Evolutionary conservation across 2,113 vertebrate genomes (phyloP).

Genomic region (Toxostoma redivivum): DNA sequence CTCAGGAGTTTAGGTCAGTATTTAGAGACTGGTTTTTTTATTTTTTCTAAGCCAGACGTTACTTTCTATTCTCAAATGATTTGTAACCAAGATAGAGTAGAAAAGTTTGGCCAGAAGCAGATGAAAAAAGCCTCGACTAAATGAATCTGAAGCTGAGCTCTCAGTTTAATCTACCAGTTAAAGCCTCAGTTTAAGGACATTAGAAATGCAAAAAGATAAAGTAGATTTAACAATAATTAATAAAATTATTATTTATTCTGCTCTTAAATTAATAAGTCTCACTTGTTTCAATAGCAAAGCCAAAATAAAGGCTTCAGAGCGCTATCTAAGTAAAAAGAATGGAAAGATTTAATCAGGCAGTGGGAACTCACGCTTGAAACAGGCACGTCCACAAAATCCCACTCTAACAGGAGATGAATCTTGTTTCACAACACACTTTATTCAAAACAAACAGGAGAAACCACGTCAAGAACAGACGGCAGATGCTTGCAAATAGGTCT

Average conservation of each 20-base stretch:
- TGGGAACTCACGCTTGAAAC: not conserved
- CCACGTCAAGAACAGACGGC: not conserved
- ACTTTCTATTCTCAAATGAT: not conserved
- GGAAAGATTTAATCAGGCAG: slow-evolving; percentile 35
- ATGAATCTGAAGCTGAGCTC: not conserved
- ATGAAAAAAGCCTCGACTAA: not conserved
- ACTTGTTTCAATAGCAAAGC: not conserved
- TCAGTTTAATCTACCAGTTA: not conserved
- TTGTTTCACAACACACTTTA: not conserved
- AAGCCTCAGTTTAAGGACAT: not conserved
- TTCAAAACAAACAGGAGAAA: slow-evolving; percentile 18
- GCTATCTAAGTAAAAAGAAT: not conserved
- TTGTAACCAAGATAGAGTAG: not conserved
- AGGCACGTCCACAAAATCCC: not conserved
- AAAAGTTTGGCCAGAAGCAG: not conserved
- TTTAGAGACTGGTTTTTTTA: not conserved
- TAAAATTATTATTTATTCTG: not conserved
- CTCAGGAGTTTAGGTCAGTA: not conserved
- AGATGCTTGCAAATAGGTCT: not conserved
- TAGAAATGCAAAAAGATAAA: not conserved
- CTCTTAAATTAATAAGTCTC: not conserved
- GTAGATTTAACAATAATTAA: not conserved
- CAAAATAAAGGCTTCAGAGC: not conserved
- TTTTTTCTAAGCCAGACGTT: not conserved
- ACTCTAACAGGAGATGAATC: not conserved